phyloP scores from a whole-genome alignment of 2,113 vertebrate species.

The Microtus ochrogaster region DNA sequence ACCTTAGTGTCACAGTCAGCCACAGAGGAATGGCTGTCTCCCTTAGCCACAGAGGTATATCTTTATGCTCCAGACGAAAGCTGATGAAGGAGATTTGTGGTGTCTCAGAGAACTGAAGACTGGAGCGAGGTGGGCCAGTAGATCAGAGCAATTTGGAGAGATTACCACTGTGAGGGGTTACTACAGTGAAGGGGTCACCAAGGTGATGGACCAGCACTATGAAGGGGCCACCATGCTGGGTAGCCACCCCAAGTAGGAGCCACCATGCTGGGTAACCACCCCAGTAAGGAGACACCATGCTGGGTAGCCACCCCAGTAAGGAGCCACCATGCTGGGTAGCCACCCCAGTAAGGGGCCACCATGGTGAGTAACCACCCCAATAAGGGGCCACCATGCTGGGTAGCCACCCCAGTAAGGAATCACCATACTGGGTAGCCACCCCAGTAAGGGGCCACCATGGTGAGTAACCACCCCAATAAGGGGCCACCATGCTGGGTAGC shows the following conservation, averaged over 20 bases:
- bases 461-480: not conserved
- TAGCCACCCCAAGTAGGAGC: no score
- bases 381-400: no score
- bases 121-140: not conserved
- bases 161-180: not conserved
- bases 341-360: no score
- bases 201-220: not conserved
- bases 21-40: not conserved
- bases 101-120: not conserved
- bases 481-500: no score
- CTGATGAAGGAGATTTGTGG: not conserved
- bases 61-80: not conserved
- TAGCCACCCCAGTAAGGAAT: no score
- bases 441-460: no score
- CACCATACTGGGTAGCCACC: not conserved
- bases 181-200: not conserved
- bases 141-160: not conserved
- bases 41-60: not conserved
- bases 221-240: not conserved
- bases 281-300: not conserved
- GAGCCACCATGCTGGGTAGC: no score
- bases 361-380: not conserved
- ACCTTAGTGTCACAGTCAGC: no score
- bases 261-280: no score
- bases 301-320: no score